phyloP scores from a whole-genome alignment of 2,797 vertebrate species.

The Hydrolagus colliei region DNA sequence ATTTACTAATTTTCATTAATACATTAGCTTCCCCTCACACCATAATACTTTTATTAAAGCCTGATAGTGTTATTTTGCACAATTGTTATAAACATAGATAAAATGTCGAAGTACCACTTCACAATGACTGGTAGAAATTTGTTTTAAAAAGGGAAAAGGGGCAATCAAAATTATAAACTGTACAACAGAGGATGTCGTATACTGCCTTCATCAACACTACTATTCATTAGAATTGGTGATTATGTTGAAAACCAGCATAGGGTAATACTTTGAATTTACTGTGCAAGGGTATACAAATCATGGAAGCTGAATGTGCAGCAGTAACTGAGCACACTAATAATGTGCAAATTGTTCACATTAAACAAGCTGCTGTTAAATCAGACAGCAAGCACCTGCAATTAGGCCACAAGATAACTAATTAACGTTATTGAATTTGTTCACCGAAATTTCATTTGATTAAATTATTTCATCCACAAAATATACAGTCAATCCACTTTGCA shows the following conservation, averaged over 20 bases:
- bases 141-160: neutral
- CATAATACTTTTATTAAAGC: no score
- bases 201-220: neutral
- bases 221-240: slow-evolving; percentile 10
- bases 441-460: slow-evolving; percentile 7
- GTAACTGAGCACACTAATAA: neutral
- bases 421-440: neutral
- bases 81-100: no score
- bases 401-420: neutral
- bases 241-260: neutral
- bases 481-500: no score
- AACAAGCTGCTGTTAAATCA: slow-evolving; percentile 6
- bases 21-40: no score
- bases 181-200: neutral
- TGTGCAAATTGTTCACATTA: neutral
- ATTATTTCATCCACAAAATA: neutral
- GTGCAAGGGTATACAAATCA: neutral
- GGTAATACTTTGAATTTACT: neutral
- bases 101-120: no score
- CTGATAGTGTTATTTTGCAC: no score
- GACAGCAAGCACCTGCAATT: slow-evolving; percentile 13
- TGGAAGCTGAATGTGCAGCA: neutral
- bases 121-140: no score
- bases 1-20: no score
- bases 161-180: neutral